Evolutionary conservation across 1,140 invertebrate genomes (phyloP), one percentile per base, ranked within the genome.

Genomic region (Drosophila kanapiae): DNA sequence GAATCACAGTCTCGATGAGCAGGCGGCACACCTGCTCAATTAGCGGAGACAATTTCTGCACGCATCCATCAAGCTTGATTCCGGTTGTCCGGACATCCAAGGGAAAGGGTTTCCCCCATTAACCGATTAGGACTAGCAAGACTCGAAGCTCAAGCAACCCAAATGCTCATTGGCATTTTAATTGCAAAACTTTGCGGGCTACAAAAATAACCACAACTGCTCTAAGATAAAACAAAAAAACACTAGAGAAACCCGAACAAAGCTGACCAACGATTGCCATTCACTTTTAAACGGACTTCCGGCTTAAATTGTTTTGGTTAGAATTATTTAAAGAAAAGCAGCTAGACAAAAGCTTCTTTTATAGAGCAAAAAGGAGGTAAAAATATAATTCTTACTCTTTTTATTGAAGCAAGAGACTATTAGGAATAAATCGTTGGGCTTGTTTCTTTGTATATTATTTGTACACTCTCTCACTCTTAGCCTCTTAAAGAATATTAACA

Each of bases 101-200:
- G 14, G 33, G 6, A 62, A 57, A 8, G 40, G 53, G 68, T 62
- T 82, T 56, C 47, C 80, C 80, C 79, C 59, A 77, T 83, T 87
- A 82, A 82, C 53, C 43, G 63, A 68, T 63, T 61, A 61, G 43
- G 31, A 27, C 42, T 29, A 47, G 42, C 27, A 31, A 53, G 11
- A 56, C 14, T 45, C 16, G 6, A 8, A n/a, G 14, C 33, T 23
- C 13, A 23, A 27, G 33, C 33, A 31, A 67, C 11, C 40, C 27
- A 62, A 79, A 81, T 61, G 75, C 64, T 75, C 69, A 80, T 87
- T 87, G 79, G 63, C 53, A 87, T 70, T 86, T 87, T 88, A 86
- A 83, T 86, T 83, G 80, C 76, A 59, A 82, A 87, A 87, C 75
- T 87, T 86, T 57, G 53, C 27, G 58, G 62, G 48, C 80, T 43